phyloP scores from a whole-genome alignment of 2,888 invertebrate genomes.

The Sinodicranocentrus sp. region DNA sequence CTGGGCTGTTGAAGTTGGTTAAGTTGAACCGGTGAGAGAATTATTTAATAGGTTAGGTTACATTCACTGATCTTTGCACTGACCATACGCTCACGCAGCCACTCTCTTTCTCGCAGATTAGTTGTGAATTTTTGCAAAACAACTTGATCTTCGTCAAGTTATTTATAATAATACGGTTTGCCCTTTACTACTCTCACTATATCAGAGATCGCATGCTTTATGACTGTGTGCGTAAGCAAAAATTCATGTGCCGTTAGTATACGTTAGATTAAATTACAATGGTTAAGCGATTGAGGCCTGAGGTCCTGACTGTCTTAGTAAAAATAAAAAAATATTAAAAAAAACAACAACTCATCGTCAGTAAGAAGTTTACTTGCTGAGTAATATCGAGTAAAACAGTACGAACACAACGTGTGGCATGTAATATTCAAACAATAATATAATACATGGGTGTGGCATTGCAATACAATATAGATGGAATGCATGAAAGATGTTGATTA shows the following conservation, averaged over 20 bases:
- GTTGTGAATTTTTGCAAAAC: neutral
- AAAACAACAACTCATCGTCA: neutral
- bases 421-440: neutral
- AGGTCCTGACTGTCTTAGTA: no score
- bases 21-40: slow-evolving; percentile 9
- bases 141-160: neutral
- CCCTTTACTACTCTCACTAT: no score
- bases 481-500: neutral
- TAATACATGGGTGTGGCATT: neutral
- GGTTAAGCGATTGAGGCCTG: no score
- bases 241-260: neutral
- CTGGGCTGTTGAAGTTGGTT: neutral
- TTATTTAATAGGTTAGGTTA: slow-evolving; percentile 11
- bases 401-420: neutral
- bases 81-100: neutral
- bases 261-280: neutral
- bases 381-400: neutral
- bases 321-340: neutral
- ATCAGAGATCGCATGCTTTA: no score
- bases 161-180: neutral
- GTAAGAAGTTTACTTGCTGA: neutral
- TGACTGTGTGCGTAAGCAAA: neutral
- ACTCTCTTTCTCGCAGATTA: neutral
- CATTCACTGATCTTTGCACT: slow-evolving; percentile 13
- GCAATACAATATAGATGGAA: neutral